These are phyloP conservation scores for Drosophila histrio DNA, from an alignment of 2,888 invertebrate genomes.

Conservation along the genomic window DNA sequence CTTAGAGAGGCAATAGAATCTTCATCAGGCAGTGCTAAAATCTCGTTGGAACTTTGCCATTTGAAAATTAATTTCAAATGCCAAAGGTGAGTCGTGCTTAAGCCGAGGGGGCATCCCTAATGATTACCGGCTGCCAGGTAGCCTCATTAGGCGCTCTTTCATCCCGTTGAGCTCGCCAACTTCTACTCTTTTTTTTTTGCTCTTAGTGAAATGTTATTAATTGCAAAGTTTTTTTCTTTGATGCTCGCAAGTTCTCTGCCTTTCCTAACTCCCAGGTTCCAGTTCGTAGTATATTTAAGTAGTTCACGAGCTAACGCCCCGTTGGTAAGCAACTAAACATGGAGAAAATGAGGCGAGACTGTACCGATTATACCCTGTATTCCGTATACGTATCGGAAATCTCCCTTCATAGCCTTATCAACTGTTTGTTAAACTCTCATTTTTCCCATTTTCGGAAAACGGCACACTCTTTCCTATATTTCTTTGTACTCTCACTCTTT, in stretches of 20 bases:
- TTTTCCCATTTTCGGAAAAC: neutral
- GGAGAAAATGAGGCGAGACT: neutral
- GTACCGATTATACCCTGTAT: constrained; percentile 21
- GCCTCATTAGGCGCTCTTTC: constrained; percentile 35
- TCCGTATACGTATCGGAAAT: neutral
- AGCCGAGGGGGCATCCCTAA: constrained; percentile 25
- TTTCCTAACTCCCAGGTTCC: constrained; percentile 3
- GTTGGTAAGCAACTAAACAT: constrained; percentile 6
- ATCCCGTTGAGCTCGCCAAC: neutral
- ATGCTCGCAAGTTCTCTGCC: constrained; percentile 4
- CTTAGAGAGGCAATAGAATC: constrained; percentile 13
- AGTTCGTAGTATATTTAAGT: constrained; percentile 22
- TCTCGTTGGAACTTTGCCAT: constrained; percentile 41
- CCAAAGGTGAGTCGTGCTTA: constrained; percentile 24
- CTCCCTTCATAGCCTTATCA: neutral
- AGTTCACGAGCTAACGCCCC: constrained; percentile 38
- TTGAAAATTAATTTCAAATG: constrained; percentile 40
- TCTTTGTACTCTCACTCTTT: neutral
- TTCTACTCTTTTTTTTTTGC: neutral
- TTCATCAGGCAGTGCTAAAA: constrained; percentile 18
- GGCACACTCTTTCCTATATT: neutral
- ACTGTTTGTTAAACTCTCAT: neutral
- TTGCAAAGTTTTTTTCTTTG: constrained; percentile 28
- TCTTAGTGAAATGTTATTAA: constrained; percentile 30
- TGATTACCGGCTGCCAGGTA: constrained; percentile 31